phyloP scores from a whole-genome alignment of 2,113 vertebrate genomes.

The Pipra filicauda region DNA sequence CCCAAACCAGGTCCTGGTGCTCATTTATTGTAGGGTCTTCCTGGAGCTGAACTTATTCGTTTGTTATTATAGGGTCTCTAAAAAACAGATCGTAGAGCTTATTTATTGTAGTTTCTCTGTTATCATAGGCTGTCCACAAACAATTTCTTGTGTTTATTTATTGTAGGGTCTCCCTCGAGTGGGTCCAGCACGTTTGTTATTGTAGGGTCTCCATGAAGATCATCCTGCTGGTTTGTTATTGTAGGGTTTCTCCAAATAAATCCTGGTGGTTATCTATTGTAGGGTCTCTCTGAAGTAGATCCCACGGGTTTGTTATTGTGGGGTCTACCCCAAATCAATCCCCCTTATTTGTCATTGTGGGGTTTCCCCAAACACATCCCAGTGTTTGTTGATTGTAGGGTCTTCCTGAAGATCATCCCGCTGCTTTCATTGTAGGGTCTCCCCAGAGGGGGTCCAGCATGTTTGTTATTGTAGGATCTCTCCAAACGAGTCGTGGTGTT shows the following conservation, averaged over 20 bases:
- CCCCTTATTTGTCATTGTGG: not conserved
- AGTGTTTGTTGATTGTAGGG: not conserved
- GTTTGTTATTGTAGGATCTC: not conserved
- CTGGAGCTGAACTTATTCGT: not conserved
- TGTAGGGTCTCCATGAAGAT: not conserved
- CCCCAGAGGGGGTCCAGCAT: not conserved
- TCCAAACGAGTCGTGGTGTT: not conserved
- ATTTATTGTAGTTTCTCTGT: not conserved
- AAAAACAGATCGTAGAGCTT: not conserved
- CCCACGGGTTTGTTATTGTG: not conserved
- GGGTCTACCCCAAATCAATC: not conserved
- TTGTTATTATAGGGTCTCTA: not conserved
- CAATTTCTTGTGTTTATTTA: not conserved
- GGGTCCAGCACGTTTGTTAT: not conserved
- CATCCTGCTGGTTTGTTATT: too few relatives aligned
- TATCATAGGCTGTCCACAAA: not conserved
- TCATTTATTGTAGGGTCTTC: not conserved
- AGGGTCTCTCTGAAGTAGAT: too few relatives aligned
- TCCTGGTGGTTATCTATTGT: too few relatives aligned
- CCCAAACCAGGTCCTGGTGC: not conserved
- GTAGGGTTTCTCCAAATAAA: too few relatives aligned
- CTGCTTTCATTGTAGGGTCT: not conserved
- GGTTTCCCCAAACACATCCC: not conserved
- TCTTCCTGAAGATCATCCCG: not conserved
- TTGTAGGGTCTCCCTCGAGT: not conserved